These are phyloP conservation scores for Hirtodrosophila duncani DNA, from an alignment of 2,888 invertebrate genomes.

Conservation along the genomic window DNA sequence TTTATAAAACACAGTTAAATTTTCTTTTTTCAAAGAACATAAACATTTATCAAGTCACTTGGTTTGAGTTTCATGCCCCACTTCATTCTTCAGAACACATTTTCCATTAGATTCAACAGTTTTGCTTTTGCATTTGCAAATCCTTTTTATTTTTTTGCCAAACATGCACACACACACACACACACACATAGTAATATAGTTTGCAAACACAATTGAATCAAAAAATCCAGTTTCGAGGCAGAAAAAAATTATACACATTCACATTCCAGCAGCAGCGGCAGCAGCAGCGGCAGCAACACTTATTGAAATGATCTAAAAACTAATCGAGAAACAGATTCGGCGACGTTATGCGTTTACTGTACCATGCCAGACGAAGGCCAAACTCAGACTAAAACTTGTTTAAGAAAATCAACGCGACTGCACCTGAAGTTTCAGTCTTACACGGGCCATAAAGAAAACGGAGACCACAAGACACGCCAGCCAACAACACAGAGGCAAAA, in stretches of 20 bases:
- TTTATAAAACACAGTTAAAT: no score
- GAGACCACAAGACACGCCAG: conserved; percentile 62
- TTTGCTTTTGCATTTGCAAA: no score
- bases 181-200: conserved; percentile 32
- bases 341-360: conserved; percentile 71
- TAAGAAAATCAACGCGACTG: conserved; percentile 68
- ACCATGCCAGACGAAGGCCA: conserved; percentile 78
- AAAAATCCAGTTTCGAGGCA: conserved; percentile 56
- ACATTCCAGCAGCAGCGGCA: conserved; percentile 1
- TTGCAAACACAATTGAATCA: conserved; percentile 50
- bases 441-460: background rate
- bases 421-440: conserved; percentile 60
- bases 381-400: conserved; percentile 78
- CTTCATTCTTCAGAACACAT: conserved; percentile 29
- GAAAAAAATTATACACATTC: no score
- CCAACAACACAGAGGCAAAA: conserved; percentile 47
- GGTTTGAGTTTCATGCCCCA: background rate
- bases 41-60: no score
- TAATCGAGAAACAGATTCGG: conserved; percentile 16
- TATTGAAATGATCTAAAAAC: conserved; percentile 2
- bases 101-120: conserved; percentile 30
- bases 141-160: conserved; percentile 17
- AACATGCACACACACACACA: conserved; percentile 13
- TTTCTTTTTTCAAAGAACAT: conserved; percentile 3
- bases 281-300: conserved; percentile 12